Evolutionary conservation across 2,797 vertebrate genomes (phyloP).

Genomic region (Coregonus sp.): DNA sequence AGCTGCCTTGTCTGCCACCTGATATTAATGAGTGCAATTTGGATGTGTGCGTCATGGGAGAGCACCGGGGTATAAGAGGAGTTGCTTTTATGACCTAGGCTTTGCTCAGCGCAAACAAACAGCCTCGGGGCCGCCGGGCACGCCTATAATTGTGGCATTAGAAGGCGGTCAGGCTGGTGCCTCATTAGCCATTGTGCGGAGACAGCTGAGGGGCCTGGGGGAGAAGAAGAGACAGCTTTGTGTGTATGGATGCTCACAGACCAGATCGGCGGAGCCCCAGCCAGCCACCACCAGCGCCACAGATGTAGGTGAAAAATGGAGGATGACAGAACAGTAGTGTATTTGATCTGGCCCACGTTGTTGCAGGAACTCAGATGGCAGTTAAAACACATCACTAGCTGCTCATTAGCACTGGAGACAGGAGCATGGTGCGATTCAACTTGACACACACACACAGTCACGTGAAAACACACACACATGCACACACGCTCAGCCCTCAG

Average conservation of each 20-base stretch:
- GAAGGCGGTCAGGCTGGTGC: constrained; percentile 48
- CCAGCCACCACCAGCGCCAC: not conserved
- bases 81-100: constrained; percentile 49
- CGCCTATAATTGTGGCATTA: constrained; percentile 61
- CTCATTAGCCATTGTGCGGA: constrained; percentile 59
- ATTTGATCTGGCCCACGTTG: not conserved
- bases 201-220: constrained; percentile 33
- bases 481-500: constrained; percentile 1
- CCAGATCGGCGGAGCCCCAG: not conserved
- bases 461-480: not conserved
- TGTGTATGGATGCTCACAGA: not conserved
- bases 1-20: constrained; percentile 34
- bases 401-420: not conserved
- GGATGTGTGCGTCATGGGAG: constrained; percentile 46
- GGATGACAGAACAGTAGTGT: not conserved
- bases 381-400: not conserved
- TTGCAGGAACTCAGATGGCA: not conserved
- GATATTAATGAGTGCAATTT: constrained; percentile 64
- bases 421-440: not conserved
- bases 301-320: not conserved
- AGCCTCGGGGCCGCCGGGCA: constrained; percentile 45
- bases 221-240: not conserved
- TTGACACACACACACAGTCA: not conserved
- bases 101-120: constrained; percentile 61
- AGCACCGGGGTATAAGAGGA: constrained; percentile 40